Evolutionary conservation across 2,888 invertebrate species (phyloP), one percentile per base, ranked within the genome.

Genomic region (Bellardia bayeri): DNA sequence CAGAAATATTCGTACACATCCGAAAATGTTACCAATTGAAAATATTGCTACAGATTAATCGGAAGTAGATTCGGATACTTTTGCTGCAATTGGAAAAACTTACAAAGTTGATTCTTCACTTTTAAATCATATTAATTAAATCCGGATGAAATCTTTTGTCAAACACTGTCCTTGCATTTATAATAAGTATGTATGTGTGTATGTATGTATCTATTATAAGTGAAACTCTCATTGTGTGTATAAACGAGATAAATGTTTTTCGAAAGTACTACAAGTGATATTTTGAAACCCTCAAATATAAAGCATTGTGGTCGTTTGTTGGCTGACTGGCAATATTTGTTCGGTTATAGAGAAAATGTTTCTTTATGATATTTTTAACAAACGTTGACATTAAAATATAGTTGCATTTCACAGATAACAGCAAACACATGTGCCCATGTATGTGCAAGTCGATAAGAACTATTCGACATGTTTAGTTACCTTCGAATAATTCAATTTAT

Each of bases 341-440:
- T 72, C 63, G 63, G 23, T 71, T 64, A 11, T 45, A n/a, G 58
- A 64, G 49, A 63, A 83, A 63, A 49, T 66, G 90, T 91, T 91
- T 91, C 90, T 92, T 92, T 91, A 92, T 92, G 90, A 90, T 90
- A 90, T 91, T 92, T 92, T 91, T 91, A 92, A 92, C 92, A 92
- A 91, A 92, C 92, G 91, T 92, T 92, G 92, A 92, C 92, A 91
- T 90, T 91, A 90, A 91, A 92, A 91, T 92, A 91, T 92, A 91
- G 91, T 92, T 91, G 90, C 91, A 91, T 91, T 91, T 91, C 80
- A 86, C 89, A 91, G 91, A 91, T 91, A 91, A 91, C 91, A 92
- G 91, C 90, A 91, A 90, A 90, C 90, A 91, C 16, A n/a, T 16
- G 11, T 13, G 11, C 37, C 5, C 6, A 4, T 37, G 37, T 37